These are phyloP conservation scores for Oreonectes daqikongensis DNA, from an alignment of 2,797 vertebrate genomes.

Conservation along the genomic window DNA sequence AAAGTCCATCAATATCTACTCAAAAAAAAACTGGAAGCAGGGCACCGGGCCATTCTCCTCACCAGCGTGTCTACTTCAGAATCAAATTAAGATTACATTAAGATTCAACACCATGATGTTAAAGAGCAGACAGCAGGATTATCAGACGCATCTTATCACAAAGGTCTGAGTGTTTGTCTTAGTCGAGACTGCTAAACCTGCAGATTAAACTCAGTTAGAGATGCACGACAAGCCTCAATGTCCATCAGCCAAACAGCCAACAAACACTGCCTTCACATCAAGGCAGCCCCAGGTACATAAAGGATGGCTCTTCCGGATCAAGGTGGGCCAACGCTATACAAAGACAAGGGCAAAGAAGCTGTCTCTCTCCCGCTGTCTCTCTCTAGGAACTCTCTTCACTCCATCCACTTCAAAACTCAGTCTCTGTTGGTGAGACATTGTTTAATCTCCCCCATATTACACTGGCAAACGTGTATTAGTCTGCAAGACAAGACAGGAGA, in stretches of 20 bases:
- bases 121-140: slow-evolving; percentile 6
- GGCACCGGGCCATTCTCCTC: neutral
- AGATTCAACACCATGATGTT: slow-evolving; percentile 44
- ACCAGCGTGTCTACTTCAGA: slow-evolving; percentile 32
- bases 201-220: neutral
- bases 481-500: slow-evolving; percentile 80
- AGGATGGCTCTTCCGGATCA: slow-evolving; percentile 12
- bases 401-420: slow-evolving; percentile 57
- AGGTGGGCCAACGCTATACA: slow-evolving; percentile 6
- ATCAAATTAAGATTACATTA: slow-evolving; percentile 56
- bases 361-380: slow-evolving; percentile 18
- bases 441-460: slow-evolving; percentile 74
- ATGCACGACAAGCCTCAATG: neutral
- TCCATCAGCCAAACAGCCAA: slow-evolving; percentile 7
- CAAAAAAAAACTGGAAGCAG: slow-evolving; percentile 31
- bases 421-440: slow-evolving; percentile 55
- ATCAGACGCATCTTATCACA: slow-evolving; percentile 47
- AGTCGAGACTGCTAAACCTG: neutral
- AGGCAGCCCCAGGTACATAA: slow-evolving; percentile 16
- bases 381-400: slow-evolving; percentile 26
- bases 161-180: slow-evolving; percentile 25
- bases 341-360: slow-evolving; percentile 37
- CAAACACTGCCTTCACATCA: neutral
- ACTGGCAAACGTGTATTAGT: slow-evolving; percentile 73
- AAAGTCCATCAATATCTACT: no score